Evolutionary conservation across 2,888 invertebrate species (phyloP).

Genomic region (Drosophila mettleri): DNA sequence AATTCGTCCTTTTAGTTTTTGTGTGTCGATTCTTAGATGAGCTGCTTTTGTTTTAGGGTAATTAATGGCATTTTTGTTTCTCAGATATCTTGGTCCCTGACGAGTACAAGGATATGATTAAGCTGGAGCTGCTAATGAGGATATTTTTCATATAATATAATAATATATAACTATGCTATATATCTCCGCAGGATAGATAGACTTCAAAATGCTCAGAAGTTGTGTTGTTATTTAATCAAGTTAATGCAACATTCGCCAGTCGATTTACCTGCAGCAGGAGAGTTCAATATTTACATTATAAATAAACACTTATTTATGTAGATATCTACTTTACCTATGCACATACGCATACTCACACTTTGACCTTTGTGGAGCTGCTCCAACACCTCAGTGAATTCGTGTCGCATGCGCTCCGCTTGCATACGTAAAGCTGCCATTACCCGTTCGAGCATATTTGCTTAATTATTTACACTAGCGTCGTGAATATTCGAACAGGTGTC

Average conservation of each 20-base stretch:
- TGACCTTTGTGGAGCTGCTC: not conserved
- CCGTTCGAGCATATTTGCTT: conserved; percentile 28
- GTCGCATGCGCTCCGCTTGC: not conserved
- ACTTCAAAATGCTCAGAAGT: not conserved
- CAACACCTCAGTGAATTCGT: not conserved
- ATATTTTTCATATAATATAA: too few species aligned
- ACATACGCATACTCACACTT: not conserved
- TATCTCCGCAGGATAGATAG: too few species aligned
- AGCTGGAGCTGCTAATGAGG: too few species aligned
- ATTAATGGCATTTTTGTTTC: too few species aligned
- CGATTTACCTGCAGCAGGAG: not conserved
- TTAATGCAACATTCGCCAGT: not conserved
- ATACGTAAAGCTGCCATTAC: not conserved
- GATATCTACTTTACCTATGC: not conserved
- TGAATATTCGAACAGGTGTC: conserved; percentile 39
- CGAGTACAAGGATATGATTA: too few species aligned
- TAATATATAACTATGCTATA: too few species aligned
- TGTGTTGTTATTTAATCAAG: not conserved
- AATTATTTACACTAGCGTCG: conserved; percentile 52
- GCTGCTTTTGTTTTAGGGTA: too few species aligned
- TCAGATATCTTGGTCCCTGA: too few species aligned
- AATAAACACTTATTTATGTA: not conserved
- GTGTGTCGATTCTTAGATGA: too few species aligned
- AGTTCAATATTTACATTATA: not conserved
- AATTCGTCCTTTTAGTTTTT: too few species aligned